Base-by-base conservation (phyloP, 2,797 vertebrate genomes). In the Helicolenus hilgendorfi region DNA sequence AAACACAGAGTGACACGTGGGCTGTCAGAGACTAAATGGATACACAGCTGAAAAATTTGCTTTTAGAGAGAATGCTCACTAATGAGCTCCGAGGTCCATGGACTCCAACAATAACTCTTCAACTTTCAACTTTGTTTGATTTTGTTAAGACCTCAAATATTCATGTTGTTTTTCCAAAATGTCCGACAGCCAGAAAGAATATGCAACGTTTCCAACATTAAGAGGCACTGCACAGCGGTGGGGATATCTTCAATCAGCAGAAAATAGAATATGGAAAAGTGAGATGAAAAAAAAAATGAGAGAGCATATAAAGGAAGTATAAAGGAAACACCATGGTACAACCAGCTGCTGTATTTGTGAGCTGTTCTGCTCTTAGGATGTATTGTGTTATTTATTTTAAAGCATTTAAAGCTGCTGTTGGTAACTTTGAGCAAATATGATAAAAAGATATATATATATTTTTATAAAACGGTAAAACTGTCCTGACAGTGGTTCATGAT, bases 51-150 rank as follows among this genome's bases (percentile, higher is more conserved):
- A 75, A 20, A 55, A 58, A 60, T 77, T 27, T 72, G 20, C 33
- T 71, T 74, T 70, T 15, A 65, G 64, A 70, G 41, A 53, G n/a
- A 33, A 55, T 20, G 14, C 18, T 56, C 20, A 14, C 38, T 77
- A 78, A 89, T 86, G 63, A 88, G 72, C 74, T 71, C 26, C 20
- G 60, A 88, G 72, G 72, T 71, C 22, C 20, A 56, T 4, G 14
- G 60, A 60, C 41, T 74, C 22, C n/a, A 36, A 59, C 8, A 83
- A n/a, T 18, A 65, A 33, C 56, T 24, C 18, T 9, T 18, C 15
- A 64, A n/a, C 4, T 55, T 36, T 10, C 7, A 63, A 22, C 7
- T 53, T 60, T 7, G 22, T 72, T 65, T 69, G 33, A 55, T 15
- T 4, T 67, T 20, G 24, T 67, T 27, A 45, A 45, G 2, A 62